Conservation (phyloP, 1,140 invertebrate genomes). For the Cherax destructor region DNA sequence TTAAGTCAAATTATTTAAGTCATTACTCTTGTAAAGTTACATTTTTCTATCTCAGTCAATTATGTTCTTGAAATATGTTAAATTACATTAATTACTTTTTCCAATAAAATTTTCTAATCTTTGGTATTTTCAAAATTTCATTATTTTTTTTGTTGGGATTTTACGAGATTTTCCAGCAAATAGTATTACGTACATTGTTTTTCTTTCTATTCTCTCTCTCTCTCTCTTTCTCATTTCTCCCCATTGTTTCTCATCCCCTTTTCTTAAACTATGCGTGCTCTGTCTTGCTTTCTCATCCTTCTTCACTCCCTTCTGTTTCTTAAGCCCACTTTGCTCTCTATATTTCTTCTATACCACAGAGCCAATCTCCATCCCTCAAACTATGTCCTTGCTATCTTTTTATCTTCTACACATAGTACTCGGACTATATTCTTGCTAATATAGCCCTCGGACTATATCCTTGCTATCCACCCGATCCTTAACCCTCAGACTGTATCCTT, state of each 20-base stretch:
- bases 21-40: too few relatives aligned
- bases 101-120: background rate
- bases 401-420: too few relatives aligned
- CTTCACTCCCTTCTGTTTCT: background rate
- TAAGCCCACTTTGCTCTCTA: background rate
- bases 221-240: slow-evolving; percentile 17
- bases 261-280: background rate
- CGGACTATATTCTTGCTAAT: too few relatives aligned
- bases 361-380: background rate
- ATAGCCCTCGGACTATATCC: background rate
- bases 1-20: too few relatives aligned
- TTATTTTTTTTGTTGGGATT: background rate
- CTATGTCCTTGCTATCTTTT: too few relatives aligned
- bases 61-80: too few relatives aligned
- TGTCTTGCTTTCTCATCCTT: background rate
- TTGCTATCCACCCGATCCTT: background rate
- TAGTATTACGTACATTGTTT: background rate
- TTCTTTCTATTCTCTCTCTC: background rate
- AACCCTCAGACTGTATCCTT: too few relatives aligned
- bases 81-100: too few relatives aligned
- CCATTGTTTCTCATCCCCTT: slow-evolving; percentile 16
- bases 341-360: too few relatives aligned
- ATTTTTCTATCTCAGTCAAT: too few relatives aligned
- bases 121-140: background rate
- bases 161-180: too few relatives aligned